Evolutionary conservation across 2,113 vertebrate species (phyloP), one percentile per base, ranked within the genome.

Genomic region (Takifugu bimaculatus): DNA sequence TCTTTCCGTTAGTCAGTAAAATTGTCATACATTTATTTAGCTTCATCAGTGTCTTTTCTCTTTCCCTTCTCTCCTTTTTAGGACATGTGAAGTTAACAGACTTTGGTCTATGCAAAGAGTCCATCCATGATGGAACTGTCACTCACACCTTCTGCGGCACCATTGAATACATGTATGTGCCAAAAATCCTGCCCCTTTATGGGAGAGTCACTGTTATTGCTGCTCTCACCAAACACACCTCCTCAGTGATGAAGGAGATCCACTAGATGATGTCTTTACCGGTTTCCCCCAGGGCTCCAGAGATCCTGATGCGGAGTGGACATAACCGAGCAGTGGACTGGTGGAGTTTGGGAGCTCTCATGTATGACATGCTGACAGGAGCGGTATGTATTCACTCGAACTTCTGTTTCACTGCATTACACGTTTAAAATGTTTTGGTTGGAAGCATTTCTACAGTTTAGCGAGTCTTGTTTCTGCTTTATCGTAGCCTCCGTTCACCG

Each of bases 351-450:
- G 97, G 97, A 77, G 96, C 97, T 69, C 91, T 99, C 89, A 98
- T 99, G 95, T 99, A 98, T 83, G 97, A 99, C 92, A 99, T 99
- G 97, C 93, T 99, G 89, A 99, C 97, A 74, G 97, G 97, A 89
- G 96, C 97, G 90, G 97, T 99, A 91, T 93, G 97, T 95, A 85
- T 39, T 39, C 7, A 1, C 11, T 39, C 35, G 7, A 39, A 3
- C 28, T 6, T 3, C 4, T 9, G 57, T 20, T 6, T 49, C 14
- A 14, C 47, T 26, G 4, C 26, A 39, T 39, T 39, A 6, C 35
- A 39, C 1, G 35, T 20, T 20, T 20, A 20, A 20, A 20, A 20
- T 20, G 20, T 39, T 39, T 39, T 10, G 9, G 35, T 39, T 39
- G 35, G 35, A 39, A 10, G 7, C 35, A 39, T 39, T 39, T 39